phyloP scores from a whole-genome alignment of 2,797 vertebrate species.

The Megaceryle alcyon region DNA sequence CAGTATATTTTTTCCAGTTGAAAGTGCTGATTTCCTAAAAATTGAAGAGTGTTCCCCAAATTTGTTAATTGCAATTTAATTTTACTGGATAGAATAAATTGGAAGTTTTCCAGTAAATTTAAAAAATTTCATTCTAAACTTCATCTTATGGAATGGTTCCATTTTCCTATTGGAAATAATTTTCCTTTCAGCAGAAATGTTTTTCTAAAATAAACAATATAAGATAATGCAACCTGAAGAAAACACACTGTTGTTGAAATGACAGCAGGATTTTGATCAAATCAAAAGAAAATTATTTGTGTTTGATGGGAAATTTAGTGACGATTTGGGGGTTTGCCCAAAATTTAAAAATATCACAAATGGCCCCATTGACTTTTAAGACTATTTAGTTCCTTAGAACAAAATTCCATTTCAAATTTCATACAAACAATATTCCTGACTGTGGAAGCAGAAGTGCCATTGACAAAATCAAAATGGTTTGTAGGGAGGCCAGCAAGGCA shows the following conservation, averaged over 20 bases:
- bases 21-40: not conserved
- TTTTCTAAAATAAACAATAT: not conserved
- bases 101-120: not conserved
- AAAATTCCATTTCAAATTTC: not conserved
- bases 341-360: not conserved
- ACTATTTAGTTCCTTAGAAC: not conserved
- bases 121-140: not conserved
- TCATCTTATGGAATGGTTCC: not conserved
- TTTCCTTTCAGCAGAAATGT: not conserved
- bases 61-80: not conserved
- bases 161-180: not conserved
- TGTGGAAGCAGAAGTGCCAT: not conserved
- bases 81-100: not conserved
- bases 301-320: not conserved
- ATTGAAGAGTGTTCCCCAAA: not conserved
- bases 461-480: not conserved
- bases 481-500: not conserved
- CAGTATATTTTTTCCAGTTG: not conserved
- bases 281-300: not conserved
- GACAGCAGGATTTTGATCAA: not conserved
- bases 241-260: not conserved
- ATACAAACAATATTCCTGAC: not conserved
- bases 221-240: not conserved
- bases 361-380: not conserved
- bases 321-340: not conserved